phyloP scores from a whole-genome alignment of 1,140 invertebrate genomes.

The Penaeus chinensis region DNA sequence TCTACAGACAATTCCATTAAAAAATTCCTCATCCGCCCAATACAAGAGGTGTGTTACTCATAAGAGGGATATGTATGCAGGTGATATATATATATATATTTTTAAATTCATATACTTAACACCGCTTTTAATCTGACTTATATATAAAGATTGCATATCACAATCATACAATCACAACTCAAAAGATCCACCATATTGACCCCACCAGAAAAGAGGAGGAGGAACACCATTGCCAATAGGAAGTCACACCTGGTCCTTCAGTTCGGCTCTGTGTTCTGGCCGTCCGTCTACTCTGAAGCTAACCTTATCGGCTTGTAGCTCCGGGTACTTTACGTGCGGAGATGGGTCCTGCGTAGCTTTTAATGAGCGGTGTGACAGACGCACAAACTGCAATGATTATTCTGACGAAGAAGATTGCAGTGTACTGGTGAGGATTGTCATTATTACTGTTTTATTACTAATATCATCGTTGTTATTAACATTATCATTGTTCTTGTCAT shows the following conservation, averaged over 20 bases:
- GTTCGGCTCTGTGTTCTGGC: background rate
- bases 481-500: too few relatives aligned
- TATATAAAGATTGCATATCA: too few relatives aligned
- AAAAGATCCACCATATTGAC: too few relatives aligned
- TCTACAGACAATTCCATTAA: too few relatives aligned
- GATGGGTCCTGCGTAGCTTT: background rate
- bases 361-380: background rate
- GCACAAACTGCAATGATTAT: background rate
- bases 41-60: too few relatives aligned
- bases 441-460: background rate
- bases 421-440: background rate
- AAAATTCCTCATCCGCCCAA: too few relatives aligned
- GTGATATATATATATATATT: too few relatives aligned
- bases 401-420: constrained; percentile 9
- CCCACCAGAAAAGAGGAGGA: too few relatives aligned
- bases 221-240: background rate
- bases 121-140: too few relatives aligned
- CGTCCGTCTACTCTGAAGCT: background rate
- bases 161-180: too few relatives aligned
- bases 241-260: background rate
- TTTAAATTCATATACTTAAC: too few relatives aligned
- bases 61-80: too few relatives aligned
- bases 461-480: background rate
- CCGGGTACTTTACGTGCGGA: background rate
- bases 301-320: background rate